Base-by-base conservation (phyloP, 2,113 vertebrate genomes). In the Rhinichthys klamathensis region DNA sequence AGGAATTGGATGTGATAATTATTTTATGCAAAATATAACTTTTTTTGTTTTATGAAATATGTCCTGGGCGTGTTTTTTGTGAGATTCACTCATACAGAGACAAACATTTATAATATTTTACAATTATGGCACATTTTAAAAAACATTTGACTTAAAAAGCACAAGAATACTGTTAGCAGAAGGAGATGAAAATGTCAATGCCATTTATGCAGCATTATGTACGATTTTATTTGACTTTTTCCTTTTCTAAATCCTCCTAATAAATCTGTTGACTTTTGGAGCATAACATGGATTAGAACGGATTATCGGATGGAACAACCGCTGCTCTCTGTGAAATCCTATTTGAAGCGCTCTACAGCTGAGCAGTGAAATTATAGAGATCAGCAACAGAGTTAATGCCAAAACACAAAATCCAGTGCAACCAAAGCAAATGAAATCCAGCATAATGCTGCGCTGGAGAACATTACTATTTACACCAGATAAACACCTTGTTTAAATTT, bases 241-340 rank as follows among this genome's bases (percentile, higher is more conserved):
- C 54, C 70, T 12, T 70, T 61, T 12, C 3, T 61, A 79, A 79
- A 79, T 44, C 77, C 77, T 80, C 78, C 35, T 63, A 80, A 80
- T 80, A 80, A 80, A 65, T 63, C 58, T 80, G 56, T 63, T 80
- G 77, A 63, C 78, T 63, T 80, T 65, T 30, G 2, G 78, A 65
- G 78, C 58, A 63, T 80, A 18, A 63, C 44, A n/a, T 63, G 77
- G 77, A 80, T 80, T 80, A 65, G 15, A 63, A 12, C 6, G 16
- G 78, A 61, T 80, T 46, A 80, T 25, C 15, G 46, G 7, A 30
- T 58, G 61, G 41, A 41, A 84, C 44, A 67, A 54, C 38, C 21
- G 21, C 69, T 13, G 35, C 25, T 30, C 25, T 25, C 82, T 15
- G 38, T n/a, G 1, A 32, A 38, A 76, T 67, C 67, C 69, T 60